Evolutionary conservation across 2,797 vertebrate species (phyloP).

Genomic region (Melanotaenia nigrans): DNA sequence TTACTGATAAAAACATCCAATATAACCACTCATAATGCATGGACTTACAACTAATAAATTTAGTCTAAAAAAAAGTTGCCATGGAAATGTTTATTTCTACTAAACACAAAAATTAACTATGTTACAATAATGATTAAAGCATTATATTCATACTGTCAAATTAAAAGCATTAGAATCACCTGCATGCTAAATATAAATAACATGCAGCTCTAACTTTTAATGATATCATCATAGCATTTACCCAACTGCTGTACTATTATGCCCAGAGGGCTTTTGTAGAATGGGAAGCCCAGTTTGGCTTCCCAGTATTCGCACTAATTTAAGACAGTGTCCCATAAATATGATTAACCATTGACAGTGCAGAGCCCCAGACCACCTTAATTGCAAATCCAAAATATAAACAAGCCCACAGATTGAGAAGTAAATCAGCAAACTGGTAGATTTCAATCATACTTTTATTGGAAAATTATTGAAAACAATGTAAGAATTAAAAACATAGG

Average conservation of each 20-base stretch:
- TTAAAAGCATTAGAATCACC: background rate
- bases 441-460: conserved; percentile 76
- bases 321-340: background rate
- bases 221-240: background rate
- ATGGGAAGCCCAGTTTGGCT: background rate
- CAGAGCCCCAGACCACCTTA: background rate
- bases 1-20: background rate
- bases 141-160: background rate
- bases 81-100: background rate
- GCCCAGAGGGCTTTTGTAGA: background rate
- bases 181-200: background rate
- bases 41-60: background rate
- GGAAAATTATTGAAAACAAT: conserved; percentile 79
- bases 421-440: conserved; percentile 23
- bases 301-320: background rate
- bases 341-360: background rate
- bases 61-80: background rate
- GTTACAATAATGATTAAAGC: background rate
- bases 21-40: no score
- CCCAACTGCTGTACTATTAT: background rate
- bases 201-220: background rate
- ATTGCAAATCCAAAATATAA: background rate
- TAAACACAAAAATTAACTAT: background rate
- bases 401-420: background rate
- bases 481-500: conserved; percentile 80